Base-by-base conservation (phyloP, 2,888 invertebrate species). In the Diachrysia chrysitis region DNA sequence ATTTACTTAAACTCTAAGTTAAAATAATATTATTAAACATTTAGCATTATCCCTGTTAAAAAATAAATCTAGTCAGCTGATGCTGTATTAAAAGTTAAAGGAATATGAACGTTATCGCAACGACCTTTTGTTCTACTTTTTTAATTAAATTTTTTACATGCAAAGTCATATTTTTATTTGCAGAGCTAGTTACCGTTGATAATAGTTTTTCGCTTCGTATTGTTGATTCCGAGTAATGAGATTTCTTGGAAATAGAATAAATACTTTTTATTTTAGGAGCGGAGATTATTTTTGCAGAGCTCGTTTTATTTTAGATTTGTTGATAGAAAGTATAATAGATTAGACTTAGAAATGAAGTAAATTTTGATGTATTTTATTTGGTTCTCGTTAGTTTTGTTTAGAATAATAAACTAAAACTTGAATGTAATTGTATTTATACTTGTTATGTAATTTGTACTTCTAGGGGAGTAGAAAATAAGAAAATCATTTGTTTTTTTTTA, bases 191-290 rank as follows among this genome's bases (percentile, higher is more conserved):
- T 32, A 17, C 29, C n/a, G 19, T 4, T 23, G 14, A 12, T 17
- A n/a, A 54, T 55, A 21, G 32, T 60, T 35, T 53, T 60, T 60
- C n/a, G 23, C 35, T 16, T 10, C 19, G 32, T 16, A 14, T 29
- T 19, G 19, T 48, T 48, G 25, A 58, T 32, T 59, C 48, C 9
- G 5, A 19, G 19, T 21, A 60, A 53, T 53, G 59, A 60, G 21
- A 53, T 35, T 53, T 53, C n/a, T 35, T 51, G 21, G 16, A 29
- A 51, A 35, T n/a, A 16, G 9, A 29, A 59, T 14, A 32, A 42
- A 66, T 62, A 51, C 12, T 35, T 17, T 53, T 55, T 54, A 42
- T 55, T 37, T 19, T 71, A 21, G 19, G 12, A 21, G 21, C 42
- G 42, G 48, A 51, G 19, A 51, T 19, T 19, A 51, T 51, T 48